Evolutionary conservation across 2,888 invertebrate species (phyloP).

Genomic region (Nysson spinosus): DNA sequence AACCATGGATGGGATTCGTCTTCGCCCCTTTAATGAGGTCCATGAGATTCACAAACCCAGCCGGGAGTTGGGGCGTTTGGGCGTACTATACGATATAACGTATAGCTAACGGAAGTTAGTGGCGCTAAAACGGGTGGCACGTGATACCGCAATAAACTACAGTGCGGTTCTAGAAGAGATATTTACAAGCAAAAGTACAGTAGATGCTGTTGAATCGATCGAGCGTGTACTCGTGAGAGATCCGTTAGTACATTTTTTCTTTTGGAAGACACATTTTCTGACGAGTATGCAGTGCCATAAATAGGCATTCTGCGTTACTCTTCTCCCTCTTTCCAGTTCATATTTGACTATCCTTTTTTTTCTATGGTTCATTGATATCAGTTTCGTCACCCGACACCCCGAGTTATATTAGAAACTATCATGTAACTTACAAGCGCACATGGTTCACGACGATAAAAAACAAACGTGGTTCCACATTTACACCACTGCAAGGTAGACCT

Average conservation of each 20-base stretch:
- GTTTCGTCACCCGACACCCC: no score
- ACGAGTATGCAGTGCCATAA: slow-evolving; percentile 65
- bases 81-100: slow-evolving; percentile 64
- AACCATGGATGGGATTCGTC: slow-evolving; percentile 63
- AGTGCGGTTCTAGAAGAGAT: slow-evolving; percentile 64
- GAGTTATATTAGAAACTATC: no score
- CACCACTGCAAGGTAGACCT: not conserved
- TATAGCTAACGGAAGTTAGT: slow-evolving; percentile 64
- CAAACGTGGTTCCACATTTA: slow-evolving; percentile 35
- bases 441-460: no score
- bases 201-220: slow-evolving; percentile 30
- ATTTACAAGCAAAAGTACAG: slow-evolving; percentile 76
- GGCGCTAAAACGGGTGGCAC: slow-evolving; percentile 66
- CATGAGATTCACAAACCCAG: slow-evolving; percentile 74
- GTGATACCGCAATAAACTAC: slow-evolving; percentile 68
- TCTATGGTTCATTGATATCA: not conserved
- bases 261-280: slow-evolving; percentile 92
- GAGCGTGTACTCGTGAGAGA: slow-evolving; percentile 49
- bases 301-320: slow-evolving; percentile 12
- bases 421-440: no score
- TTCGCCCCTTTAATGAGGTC: slow-evolving; percentile 76
- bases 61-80: slow-evolving; percentile 72
- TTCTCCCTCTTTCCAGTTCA: slow-evolving; percentile 7
- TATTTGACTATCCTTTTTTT: not conserved
- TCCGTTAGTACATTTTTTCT: slow-evolving; percentile 44